Base-by-base conservation (phyloP, 2,113 vertebrate genomes). In the Castor canadensis region DNA sequence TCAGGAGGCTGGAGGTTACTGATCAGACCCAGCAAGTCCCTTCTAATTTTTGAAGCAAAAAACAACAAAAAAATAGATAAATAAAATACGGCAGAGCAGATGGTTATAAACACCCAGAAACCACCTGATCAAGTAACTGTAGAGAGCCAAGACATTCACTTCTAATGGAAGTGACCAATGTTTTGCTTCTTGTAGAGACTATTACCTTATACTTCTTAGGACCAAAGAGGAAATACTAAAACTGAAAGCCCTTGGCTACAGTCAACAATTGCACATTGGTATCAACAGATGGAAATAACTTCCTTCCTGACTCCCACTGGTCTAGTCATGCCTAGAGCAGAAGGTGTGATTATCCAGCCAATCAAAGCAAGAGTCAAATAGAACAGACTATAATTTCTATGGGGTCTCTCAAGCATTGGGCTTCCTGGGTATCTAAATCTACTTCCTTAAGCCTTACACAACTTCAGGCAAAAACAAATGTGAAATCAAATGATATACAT, bases 211-310 rank as follows among this genome's bases (percentile, higher is more conserved):
- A 87, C 89, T 93, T 96, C 75, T 95, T 85, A 96, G 87, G 76
- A 93, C 75, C 83, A 85, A 95, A 96, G 67, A 95, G 96, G 96
- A 98, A 98, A 97, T 93, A 97, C 95, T 98, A 97, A 96, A 97
- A 97, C 76, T 40, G 62, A 98, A 94, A 95, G 86, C 83, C 64
- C 80, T 96, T 96, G 93, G 91, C 92, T 82, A 80, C 67, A 52
- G 3, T 82, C 75, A 69, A 87, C 96, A 96, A 97, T 89, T 94
- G 60, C 76, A 91, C 40, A 22, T 40, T 67, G 96, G 62, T 94
- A 91, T 97, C 95, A 95, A 97, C 73, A 95, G 83, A 95, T 79
- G 75, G n/a, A 96, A 97, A 96, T 93, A 69, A 97, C 91, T 97
- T 96, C 97, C 96, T 97, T 96, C 97, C 97, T 93, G 97, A 95